A percentile compares a stretch with the other conserved stretches of the same genome.
Conservation (phyloP, 2,113 vertebrate genomes). For the Romanogobio albipinnatus region DNA sequence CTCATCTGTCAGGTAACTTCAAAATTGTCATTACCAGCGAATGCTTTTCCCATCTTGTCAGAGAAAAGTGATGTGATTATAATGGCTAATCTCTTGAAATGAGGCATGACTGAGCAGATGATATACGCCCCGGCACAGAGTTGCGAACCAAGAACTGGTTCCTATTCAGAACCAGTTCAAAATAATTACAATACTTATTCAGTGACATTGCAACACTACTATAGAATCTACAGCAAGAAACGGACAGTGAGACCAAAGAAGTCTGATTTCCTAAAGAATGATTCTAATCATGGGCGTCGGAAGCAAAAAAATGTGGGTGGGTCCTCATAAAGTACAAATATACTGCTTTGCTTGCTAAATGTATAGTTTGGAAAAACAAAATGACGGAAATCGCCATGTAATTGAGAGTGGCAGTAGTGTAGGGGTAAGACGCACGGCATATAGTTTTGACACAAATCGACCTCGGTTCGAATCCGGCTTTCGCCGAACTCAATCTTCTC, state of each 20-base stretch:
- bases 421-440: too few species aligned
- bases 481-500: too few species aligned
- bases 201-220: not conserved
- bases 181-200: not conserved
- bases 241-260: not conserved
- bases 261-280: not conserved
- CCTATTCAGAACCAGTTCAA: not conserved
- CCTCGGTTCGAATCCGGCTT: too few species aligned
- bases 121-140: not conserved
- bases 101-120: not conserved
- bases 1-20: not conserved
- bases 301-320: too few species aligned
- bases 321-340: too few species aligned
- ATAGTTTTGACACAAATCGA: too few species aligned
- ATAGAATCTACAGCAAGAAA: not conserved
- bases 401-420: too few species aligned
- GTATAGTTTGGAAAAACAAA: too few species aligned
- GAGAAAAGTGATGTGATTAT: not conserved
- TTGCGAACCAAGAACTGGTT: not conserved
- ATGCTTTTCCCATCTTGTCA: not conserved
- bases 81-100: not conserved
- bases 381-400: too few species aligned
- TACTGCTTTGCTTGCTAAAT: too few species aligned
- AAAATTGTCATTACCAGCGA: not conserved
- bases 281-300: too few species aligned